Evolutionary conservation across 2,113 vertebrate genomes (phyloP), one percentile per base, ranked within the genome.

Genomic region (Pungitius pungitius): DNA sequence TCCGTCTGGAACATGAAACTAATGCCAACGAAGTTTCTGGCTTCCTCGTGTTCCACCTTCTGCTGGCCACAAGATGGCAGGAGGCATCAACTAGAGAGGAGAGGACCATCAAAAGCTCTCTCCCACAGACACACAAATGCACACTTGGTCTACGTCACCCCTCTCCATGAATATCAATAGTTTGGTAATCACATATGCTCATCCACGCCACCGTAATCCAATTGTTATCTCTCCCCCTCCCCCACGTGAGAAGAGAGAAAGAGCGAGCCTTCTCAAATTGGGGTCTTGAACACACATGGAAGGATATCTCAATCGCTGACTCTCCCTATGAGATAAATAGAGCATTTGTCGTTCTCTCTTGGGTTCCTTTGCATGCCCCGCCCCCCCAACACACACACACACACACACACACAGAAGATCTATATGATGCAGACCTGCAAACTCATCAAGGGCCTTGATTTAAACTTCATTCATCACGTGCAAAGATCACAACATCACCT

Each of bases 61-160:
- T 39, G n/a, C 18, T 51, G 14, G 55, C 82, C 91, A 93, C 82
- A 68, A 78, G 88, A 76, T 61, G 89, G 89, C 78, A 79, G 81
- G 24, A 83, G 27, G 37, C 22, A 40, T 62, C 69, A 87, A 82
- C 65, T 18, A 74, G 56, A 89, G 39, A 55, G 5, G 26, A 40
- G 1, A 55, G 9, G 17, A 15, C 4, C 8, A 22, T 14, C 14
- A 17, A 49, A 43, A 1, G 18, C 45, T 27, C n/a, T 2, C 47
- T 0, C 39, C 3, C 42, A 11, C 17, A 26, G 30, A 51, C 24
- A 27, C 40, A 17, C 40, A 1, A 20, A 58, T 33, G 22, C 62
- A 43, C 49, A 56, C 17, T 43, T 22, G 0, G 52, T 52, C 43
- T 60, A 24, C 20, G 26, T 65, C 59, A 47, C n/a, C 43, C 24